phyloP scores from a whole-genome alignment of 2,797 vertebrate species.

The Bryconaethiops microstoma region DNA sequence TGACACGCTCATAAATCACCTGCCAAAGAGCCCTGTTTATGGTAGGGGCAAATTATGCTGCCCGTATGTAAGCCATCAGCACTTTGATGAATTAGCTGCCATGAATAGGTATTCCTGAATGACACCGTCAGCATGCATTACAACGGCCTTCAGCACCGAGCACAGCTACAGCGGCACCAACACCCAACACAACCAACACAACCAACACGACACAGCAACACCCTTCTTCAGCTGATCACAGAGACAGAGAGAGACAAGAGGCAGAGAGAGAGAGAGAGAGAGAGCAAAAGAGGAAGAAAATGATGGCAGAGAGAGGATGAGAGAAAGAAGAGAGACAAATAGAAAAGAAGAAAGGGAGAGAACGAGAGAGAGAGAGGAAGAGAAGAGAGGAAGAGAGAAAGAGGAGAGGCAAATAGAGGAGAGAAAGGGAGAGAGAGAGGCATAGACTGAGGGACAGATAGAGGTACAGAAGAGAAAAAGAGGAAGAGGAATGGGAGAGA shows the following conservation, averaged over 20 bases:
- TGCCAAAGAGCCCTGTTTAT: constrained; percentile 73
- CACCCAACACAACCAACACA: constrained; percentile 28
- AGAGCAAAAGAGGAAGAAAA: neutral
- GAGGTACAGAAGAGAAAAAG: neutral
- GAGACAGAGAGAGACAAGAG: constrained; percentile 12
- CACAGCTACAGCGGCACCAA: neutral
- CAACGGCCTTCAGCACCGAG: constrained; percentile 28
- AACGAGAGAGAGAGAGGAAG: constrained; percentile 7
- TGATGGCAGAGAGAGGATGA: neutral
- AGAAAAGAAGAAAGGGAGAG: neutral
- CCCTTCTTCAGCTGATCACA: constrained; percentile 65
- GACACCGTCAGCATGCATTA: constrained; percentile 68
- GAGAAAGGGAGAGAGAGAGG: neutral
- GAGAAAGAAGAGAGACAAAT: neutral
- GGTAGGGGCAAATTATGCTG: constrained; percentile 75
- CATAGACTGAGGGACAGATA: neutral
- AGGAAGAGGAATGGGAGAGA: neutral
- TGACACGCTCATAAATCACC: constrained; percentile 78
- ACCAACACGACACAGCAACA: too few relatives aligned
- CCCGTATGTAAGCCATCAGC: constrained; percentile 74
- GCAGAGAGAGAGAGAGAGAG: neutral
- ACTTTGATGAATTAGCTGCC: constrained; percentile 79
- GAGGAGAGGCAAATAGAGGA: neutral
- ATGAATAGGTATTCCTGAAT: constrained; percentile 78
- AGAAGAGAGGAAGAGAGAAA: neutral